Evolutionary conservation across 2,113 vertebrate species (phyloP).

Genomic region (Hemicordylus capensis): DNA sequence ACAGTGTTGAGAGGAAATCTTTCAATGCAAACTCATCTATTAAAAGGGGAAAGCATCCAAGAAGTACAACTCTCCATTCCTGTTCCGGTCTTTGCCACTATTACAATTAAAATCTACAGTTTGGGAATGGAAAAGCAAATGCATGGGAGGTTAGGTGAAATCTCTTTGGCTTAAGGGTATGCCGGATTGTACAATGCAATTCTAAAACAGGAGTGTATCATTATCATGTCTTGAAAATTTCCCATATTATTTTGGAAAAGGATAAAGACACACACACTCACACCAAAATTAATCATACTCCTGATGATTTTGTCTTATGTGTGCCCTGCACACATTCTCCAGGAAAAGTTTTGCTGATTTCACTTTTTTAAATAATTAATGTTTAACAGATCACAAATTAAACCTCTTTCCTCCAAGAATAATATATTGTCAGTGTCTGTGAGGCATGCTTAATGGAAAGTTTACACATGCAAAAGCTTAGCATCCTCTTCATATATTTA

Average conservation of each 20-base stretch:
- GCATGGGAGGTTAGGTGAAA: too few relatives aligned
- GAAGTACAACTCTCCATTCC: background rate
- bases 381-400: background rate
- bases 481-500: slow-evolving; percentile 29
- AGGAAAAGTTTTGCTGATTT: background rate
- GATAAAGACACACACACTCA: background rate
- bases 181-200: background rate
- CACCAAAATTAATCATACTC: background rate
- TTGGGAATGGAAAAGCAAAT: background rate
- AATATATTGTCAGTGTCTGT: slow-evolving; percentile 3
- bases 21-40: slow-evolving; percentile 23
- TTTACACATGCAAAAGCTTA: slow-evolving; percentile 43
- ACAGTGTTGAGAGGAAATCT: slow-evolving; percentile 13
- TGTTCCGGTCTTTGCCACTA: background rate
- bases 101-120: background rate
- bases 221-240: background rate
- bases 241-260: background rate
- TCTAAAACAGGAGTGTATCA: background rate
- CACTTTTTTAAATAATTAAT: slow-evolving; percentile 39
- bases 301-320: too few relatives aligned
- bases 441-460: background rate
- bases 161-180: background rate
- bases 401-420: background rate
- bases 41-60: background rate
- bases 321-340: background rate